phyloP scores from a whole-genome alignment of 2,888 invertebrate species.

The Cantharis rufa region DNA sequence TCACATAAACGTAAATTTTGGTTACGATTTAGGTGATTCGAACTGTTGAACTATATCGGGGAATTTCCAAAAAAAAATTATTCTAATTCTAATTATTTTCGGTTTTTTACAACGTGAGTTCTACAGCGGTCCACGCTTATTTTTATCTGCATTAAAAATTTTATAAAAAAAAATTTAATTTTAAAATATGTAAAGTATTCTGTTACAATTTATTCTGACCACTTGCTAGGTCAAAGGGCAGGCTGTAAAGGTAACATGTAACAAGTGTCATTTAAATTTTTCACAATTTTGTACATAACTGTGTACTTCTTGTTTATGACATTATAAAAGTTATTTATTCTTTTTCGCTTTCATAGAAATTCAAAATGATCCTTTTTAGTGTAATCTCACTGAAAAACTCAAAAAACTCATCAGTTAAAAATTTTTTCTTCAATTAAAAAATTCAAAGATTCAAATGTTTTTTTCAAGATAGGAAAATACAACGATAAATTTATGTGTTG shows the following conservation, averaged over 20 bases:
- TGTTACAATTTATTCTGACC: constrained; percentile 15
- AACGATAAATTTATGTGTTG: no score
- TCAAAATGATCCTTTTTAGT: neutral
- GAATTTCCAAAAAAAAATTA: neutral
- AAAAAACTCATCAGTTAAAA: no score
- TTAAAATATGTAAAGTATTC: neutral
- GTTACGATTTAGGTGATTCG: neutral
- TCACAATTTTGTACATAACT: constrained; percentile 16
- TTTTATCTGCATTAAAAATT: neutral
- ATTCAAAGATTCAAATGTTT: no score
- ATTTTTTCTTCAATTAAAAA: no score
- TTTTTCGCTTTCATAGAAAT: neutral
- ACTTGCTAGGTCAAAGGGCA: constrained; percentile 17
- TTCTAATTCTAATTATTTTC: neutral
- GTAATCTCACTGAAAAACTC: neutral
- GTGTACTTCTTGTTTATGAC: neutral
- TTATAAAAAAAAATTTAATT: neutral
- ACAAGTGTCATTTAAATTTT: constrained; percentile 31
- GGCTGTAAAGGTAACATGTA: constrained; percentile 20
- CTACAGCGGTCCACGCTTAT: no score
- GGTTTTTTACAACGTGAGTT: neutral
- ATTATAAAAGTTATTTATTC: neutral
- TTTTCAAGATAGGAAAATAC: no score
- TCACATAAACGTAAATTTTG: neutral
- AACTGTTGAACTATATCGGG: neutral